Conservation (phyloP, 2,888 invertebrate genomes). For the Phortica magna region DNA sequence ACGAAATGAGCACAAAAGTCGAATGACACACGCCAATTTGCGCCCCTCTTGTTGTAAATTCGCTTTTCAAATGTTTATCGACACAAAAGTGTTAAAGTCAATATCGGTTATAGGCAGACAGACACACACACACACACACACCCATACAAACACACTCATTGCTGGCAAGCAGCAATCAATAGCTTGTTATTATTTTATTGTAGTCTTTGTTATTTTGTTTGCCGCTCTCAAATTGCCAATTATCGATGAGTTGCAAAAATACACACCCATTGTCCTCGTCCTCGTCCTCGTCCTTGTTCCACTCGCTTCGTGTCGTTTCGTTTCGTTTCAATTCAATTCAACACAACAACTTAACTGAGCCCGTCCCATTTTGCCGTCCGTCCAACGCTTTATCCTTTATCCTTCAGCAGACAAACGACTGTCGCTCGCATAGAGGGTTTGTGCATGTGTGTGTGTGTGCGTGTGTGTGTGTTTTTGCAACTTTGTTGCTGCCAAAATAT, state of each 20-base stretch:
- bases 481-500: neutral
- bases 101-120: slow-evolving; percentile 22
- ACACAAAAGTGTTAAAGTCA: slow-evolving; percentile 34
- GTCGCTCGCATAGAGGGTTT: neutral
- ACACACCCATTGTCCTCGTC: slow-evolving; percentile 50
- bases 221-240: slow-evolving; percentile 63
- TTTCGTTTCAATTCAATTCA: neutral
- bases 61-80: slow-evolving; percentile 31
- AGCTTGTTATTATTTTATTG: slow-evolving; percentile 27
- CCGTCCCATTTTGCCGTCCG: too few species aligned
- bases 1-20: neutral
- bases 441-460: neutral
- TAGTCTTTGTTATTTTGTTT: slow-evolving; percentile 51
- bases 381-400: too few species aligned
- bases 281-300: neutral
- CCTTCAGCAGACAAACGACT: too few species aligned
- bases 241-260: slow-evolving; percentile 73
- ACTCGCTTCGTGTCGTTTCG: slow-evolving; percentile 3
- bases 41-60: slow-evolving; percentile 12
- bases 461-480: neutral
- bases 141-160: slow-evolving; percentile 1
- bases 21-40: slow-evolving; percentile 24
- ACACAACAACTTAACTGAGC: too few species aligned
- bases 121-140: neutral
- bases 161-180: neutral